Evolutionary conservation across 2,113 vertebrate genomes (phyloP).

Genomic region (Eolophus roseicapilla): DNA sequence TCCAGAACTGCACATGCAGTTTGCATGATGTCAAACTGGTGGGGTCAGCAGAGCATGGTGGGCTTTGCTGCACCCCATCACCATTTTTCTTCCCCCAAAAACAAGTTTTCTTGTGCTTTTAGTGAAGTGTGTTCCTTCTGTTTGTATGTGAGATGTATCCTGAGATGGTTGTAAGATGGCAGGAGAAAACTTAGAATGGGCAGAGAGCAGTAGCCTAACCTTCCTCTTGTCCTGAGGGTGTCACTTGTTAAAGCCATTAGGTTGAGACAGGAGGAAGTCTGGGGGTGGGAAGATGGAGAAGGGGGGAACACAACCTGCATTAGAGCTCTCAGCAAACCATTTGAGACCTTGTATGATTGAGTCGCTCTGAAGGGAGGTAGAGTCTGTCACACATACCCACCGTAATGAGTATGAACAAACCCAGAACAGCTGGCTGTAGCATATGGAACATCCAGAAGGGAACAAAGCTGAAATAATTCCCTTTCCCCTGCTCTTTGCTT

Average conservation of each 20-base stretch:
- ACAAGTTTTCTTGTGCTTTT: background rate
- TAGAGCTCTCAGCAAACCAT: background rate
- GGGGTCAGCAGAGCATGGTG: background rate
- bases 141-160: background rate
- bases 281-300: background rate
- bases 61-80: background rate
- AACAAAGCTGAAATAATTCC: slow-evolving; percentile 64
- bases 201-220: background rate
- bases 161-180: background rate
- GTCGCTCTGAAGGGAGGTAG: slow-evolving; percentile 34
- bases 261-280: background rate
- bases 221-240: background rate
- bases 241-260: background rate
- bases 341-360: background rate
- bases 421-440: slow-evolving; percentile 54
- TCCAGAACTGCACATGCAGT: background rate
- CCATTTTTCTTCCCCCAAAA: background rate
- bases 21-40: background rate
- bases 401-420: slow-evolving; percentile 29
- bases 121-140: background rate
- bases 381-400: slow-evolving; percentile 47
- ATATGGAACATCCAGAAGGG: slow-evolving; percentile 66
- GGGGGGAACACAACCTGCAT: background rate
- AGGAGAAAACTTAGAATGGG: background rate
- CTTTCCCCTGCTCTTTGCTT: slow-evolving; percentile 55